These are phyloP conservation scores for Sapayoa aenigma DNA, from an alignment of 2,113 vertebrate genomes.

Conservation along the genomic window DNA sequence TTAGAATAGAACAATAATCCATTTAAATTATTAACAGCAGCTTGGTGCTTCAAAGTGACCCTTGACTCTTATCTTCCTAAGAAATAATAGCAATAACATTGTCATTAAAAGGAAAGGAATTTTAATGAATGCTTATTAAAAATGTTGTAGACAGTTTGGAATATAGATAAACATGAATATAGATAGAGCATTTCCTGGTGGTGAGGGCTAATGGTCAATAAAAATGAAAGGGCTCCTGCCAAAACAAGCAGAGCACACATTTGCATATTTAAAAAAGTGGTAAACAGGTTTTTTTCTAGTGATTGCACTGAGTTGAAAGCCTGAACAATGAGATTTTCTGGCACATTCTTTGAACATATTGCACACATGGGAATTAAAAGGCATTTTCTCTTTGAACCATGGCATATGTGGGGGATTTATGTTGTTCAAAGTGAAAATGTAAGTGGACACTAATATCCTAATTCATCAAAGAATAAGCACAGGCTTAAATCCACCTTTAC, in stretches of 20 bases:
- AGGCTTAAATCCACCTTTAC: constrained; percentile 18
- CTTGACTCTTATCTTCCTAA: neutral
- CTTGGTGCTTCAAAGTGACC: constrained; percentile 32
- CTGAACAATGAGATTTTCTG: constrained; percentile 41
- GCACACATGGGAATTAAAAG: neutral
- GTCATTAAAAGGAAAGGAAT: neutral
- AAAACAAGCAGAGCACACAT: neutral
- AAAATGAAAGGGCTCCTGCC: neutral
- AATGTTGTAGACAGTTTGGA: neutral
- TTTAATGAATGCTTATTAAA: neutral
- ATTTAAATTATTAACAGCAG: constrained; percentile 40
- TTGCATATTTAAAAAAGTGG: neutral
- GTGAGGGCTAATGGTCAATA: neutral
- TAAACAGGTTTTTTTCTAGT: neutral
- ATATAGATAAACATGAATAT: neutral
- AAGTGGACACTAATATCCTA: constrained; percentile 37
- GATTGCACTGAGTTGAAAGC: neutral
- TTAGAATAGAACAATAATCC: constrained; percentile 13
- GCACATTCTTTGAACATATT: neutral
- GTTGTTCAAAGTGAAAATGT: constrained; percentile 21
- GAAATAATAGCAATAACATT: neutral
- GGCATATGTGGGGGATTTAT: constrained; percentile 26
- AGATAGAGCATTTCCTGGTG: neutral
- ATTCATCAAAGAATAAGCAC: constrained; percentile 45
- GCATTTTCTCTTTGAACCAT: constrained; percentile 30